These are phyloP conservation scores for Eleginops maclovinus DNA, from an alignment of 2,113 vertebrate genomes.

Conservation along the genomic window DNA sequence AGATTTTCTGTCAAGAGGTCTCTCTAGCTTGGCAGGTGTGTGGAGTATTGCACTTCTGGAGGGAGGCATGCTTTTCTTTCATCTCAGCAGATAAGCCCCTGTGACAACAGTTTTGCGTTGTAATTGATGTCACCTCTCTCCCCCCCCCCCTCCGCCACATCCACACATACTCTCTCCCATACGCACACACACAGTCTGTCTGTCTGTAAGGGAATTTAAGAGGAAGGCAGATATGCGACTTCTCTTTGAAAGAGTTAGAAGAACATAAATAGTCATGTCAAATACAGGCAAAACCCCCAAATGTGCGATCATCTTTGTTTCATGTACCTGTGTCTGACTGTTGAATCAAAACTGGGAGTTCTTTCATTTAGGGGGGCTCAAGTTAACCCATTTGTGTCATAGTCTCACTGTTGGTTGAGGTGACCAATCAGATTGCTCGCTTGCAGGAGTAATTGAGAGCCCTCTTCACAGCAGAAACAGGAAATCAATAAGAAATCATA, in stretches of 20 bases:
- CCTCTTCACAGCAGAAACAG: constrained; percentile 65
- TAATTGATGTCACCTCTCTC: constrained; percentile 63
- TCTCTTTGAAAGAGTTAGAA: constrained; percentile 30
- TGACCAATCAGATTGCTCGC: constrained; percentile 44
- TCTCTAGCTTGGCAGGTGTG: constrained; percentile 66
- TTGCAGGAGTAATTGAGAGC: constrained; percentile 70
- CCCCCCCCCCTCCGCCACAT: background rate
- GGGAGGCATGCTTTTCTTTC: constrained; percentile 62
- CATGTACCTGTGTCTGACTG: constrained; percentile 32
- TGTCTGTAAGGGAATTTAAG: constrained; percentile 27
- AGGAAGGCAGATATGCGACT: background rate
- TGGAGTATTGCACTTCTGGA: constrained; percentile 57
- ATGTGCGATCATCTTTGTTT: constrained; percentile 18
- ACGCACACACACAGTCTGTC: constrained; percentile 10
- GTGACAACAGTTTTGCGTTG: constrained; percentile 76
- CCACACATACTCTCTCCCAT: constrained; percentile 1
- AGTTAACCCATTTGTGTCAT: constrained; percentile 46
- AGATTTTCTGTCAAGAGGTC: constrained; percentile 59
- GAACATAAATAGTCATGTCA: constrained; percentile 42
- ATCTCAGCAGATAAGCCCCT: constrained; percentile 67
- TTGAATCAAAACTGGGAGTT: constrained; percentile 32
- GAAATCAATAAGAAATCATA: constrained; percentile 82
- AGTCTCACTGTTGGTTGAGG: constrained; percentile 31
- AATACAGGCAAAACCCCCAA: constrained; percentile 26
- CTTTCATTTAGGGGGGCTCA: constrained; percentile 13